Evolutionary conservation across 2,888 invertebrate genomes (phyloP), one percentile per base, ranked within the genome.

Genomic region (Tetragonula carbonaria): DNA sequence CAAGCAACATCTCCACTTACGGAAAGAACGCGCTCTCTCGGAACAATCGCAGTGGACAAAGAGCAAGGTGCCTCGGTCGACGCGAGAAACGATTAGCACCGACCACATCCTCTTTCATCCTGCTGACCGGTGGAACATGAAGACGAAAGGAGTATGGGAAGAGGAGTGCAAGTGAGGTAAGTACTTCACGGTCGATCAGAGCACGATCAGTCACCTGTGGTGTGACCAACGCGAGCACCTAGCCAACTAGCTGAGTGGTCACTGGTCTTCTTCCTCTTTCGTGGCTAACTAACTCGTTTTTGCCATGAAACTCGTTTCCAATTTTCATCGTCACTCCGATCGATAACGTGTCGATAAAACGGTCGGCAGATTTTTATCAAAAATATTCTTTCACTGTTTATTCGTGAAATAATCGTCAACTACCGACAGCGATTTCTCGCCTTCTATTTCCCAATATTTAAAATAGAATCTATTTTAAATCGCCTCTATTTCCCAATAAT

Each of bases 121-220:
- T 63, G 59, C 65, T 38, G 71, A 68, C 28, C 23, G 75, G 16
- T 45, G 68, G 70, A 74, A 72, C 70, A 74, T 57, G 80, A 70
- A 76, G 82, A 80, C 63, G 82, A 82, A 88, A 81, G 51, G n/a
- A 16, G 6, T 74, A 51, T 53, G 28, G 59, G 45, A 74, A 84
- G 80, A 78, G 82, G 84, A 87, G 80, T 91, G 87, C 88, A 90
- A 92, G 91, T 91, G 89, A 91, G 91, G 90, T 11, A 11, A 11
- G 45, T 91, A 92, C 91, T 90, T 85, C 33, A 33, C 87, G 92
- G 91, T 92, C 91, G 90, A 87, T 86, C 86, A 86, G 88, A 91
- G 91, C 90, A 87, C 91, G 91, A 90, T 89, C 90, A 92, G 92
- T 92, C 92, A 92, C 92, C 92, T 91, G 92, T 86, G 91, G 92